A percentile compares a stretch with the other conserved stretches of the same genome.
phyloP scores from a whole-genome alignment of 2,113 vertebrate species.

The Paralichthys olivaceus region DNA sequence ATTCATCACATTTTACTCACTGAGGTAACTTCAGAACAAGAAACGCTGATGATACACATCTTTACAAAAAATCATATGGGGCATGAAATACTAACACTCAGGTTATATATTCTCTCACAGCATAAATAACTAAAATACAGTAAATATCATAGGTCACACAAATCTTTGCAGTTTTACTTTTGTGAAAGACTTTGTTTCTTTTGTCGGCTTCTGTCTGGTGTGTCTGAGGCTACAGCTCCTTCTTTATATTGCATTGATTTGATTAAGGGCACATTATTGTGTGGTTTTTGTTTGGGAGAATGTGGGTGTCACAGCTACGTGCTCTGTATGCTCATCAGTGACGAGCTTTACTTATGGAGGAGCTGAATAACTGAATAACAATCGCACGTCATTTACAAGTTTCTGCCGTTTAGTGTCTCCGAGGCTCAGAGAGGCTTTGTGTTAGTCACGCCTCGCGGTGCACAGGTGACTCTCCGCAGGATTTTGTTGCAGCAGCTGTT shows the following conservation, averaged over 20 bases:
- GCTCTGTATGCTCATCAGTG: slow-evolving; percentile 16
- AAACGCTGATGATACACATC: too few species aligned
- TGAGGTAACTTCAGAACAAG: too few species aligned
- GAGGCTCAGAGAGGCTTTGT: slow-evolving; percentile 7
- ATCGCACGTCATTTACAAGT: slow-evolving; percentile 23
- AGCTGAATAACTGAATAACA: slow-evolving; percentile 39
- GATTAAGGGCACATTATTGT: background rate
- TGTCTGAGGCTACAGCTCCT: background rate
- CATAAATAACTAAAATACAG: too few species aligned
- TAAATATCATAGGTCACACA: too few species aligned
- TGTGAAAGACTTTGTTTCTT: background rate
- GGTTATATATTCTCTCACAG: too few species aligned
- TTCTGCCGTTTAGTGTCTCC: background rate
- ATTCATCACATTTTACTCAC: too few species aligned
- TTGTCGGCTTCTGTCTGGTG: background rate
- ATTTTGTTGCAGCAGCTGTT: background rate
- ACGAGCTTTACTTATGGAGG: slow-evolving; percentile 18
- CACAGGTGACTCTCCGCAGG: background rate
- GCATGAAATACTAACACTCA: too few species aligned
- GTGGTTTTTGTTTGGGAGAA: background rate
- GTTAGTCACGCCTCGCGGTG: slow-evolving; percentile 5
- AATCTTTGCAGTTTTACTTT: background rate
- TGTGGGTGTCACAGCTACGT: background rate
- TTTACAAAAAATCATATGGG: too few species aligned
- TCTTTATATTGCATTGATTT: background rate